Evolutionary conservation across 2,797 vertebrate genomes (phyloP), one percentile per base, ranked within the genome.

Genomic region (Agapornis canus): DNA sequence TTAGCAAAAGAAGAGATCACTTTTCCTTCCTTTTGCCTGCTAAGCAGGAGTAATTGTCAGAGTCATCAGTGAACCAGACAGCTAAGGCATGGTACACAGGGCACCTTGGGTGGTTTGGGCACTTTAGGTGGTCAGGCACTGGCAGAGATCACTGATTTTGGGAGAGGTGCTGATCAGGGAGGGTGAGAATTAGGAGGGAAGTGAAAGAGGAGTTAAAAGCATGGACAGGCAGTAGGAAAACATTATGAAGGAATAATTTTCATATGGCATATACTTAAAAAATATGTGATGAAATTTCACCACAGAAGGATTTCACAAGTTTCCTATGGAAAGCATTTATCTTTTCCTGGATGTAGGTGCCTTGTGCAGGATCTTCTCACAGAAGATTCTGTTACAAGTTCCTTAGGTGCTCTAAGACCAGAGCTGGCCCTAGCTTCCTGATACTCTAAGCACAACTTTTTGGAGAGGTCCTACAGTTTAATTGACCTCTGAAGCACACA

Each of bases 1-100:
- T 94, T 92, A 95, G 90, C 90, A 89, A 69, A 81, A 80, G 0
- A 3, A 94, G 68, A 51, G 49, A 85, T 86, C 66, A 23, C 29
- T 92, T 97, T 96, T 82, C 68, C 76, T 95, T 92, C 89, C 43
- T 29, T 93, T 86, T 72, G 65, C 89, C 43, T 26, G 71, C 0
- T 1, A 86, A 79, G 49, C 6, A 6, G 37, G 66, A 95, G 72
- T 48, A 76, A 87, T 56, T 66, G 70, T 54, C 95, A 73, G 40
- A 78, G 71, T 37, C 19, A 90, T 73, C 76, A 63, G 60, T 18
- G 10, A 96, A 82, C 81, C 92, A 90, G 19, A 16, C 32, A 37
- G 42, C 37, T 43, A 29, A 70, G 64, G 40, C n/a, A 54, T 22
- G 35, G 68, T 49, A 75, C 57, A 35, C n/a, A 35, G 45, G 32